Evolutionary conservation across 1,140 invertebrate genomes (phyloP), one percentile per base, ranked within the genome.

Genomic region (Littorina saxatilis): DNA sequence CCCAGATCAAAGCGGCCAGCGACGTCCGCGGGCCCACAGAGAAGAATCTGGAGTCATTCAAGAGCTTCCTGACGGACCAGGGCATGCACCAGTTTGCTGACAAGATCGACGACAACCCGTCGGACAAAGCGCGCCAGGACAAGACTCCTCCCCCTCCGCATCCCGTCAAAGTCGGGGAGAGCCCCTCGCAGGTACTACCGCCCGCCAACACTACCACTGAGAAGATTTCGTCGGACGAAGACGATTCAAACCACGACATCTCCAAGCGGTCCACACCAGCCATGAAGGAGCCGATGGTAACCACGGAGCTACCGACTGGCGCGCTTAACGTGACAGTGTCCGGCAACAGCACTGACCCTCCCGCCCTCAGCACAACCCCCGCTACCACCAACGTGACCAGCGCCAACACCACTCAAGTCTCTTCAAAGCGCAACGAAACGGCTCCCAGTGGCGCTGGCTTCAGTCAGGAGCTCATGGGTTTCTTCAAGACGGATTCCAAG

Each of bases 191-290:
- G 17, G 17, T 20, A 35, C 17, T 39, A 0, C 23, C 37, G 66
- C 27, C 66, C 5, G 32, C 32, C 35, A 68, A 68, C 66, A 68
- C 17, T 35, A 68, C 66, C 32, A 35, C 66, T 11, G 35, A 39
- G 15, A 37, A 20, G 32, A 39, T 20, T 32, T 35, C 35, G 4
- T 23, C 55, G 9, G n/a, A 58, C 55, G n/a, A 58, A 4, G 17
- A 58, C 7, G 17, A 58, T 58, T 15, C 32, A 17, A 37, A 37
- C 37, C 66, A 68, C 23, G 66, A 68, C 7, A 29, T 68, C 32
- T 17, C 13, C 66, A 68, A 68, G 35, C 66, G 66, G 5, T 68
- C 66, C 32, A 68, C 66, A 13, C 66, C 66, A 13, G 23, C 66
- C 2, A 17, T 13, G 66, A 7, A 4, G 3, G n/a, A n/a, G n/a